phyloP scores from a whole-genome alignment of 2,888 invertebrate genomes.

The Metellina segmentata region DNA sequence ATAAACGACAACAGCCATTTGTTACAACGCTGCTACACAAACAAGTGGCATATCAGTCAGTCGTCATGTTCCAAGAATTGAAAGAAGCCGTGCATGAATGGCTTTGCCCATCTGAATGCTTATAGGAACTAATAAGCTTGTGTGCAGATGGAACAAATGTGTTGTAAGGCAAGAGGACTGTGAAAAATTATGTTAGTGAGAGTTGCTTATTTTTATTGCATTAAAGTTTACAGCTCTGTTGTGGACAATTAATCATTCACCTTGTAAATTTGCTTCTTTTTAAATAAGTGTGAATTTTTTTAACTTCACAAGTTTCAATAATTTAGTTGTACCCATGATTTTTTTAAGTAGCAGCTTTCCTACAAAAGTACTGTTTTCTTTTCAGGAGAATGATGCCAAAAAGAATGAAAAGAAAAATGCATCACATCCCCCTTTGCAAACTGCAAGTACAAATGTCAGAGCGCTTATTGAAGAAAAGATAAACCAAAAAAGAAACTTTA shows the following conservation, averaged over 20 bases:
- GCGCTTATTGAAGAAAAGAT: constrained; percentile 96
- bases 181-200: background rate
- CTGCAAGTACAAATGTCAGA: constrained; percentile 94
- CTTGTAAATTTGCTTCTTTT: background rate
- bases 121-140: no score
- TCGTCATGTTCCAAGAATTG: no score
- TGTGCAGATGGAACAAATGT: no score
- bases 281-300: background rate
- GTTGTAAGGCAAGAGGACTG: background rate
- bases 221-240: background rate
- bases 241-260: background rate
- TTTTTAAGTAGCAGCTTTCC: background rate
- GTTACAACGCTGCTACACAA: no score
- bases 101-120: no score
- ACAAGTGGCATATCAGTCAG: no score
- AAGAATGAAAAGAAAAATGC: constrained; percentile 90
- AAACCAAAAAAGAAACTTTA: constrained; percentile 86
- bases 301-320: background rate
- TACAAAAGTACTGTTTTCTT: background rate
- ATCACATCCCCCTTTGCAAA: constrained; percentile 90
- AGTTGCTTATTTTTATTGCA: background rate
- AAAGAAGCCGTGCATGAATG: no score
- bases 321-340: no score
- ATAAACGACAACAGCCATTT: no score
- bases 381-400: constrained; percentile 90